A percentile compares a stretch with the other conserved stretches of the same genome.
phyloP scores from a whole-genome alignment of 2,888 invertebrate genomes.

The Heteromurus nitidus region DNA sequence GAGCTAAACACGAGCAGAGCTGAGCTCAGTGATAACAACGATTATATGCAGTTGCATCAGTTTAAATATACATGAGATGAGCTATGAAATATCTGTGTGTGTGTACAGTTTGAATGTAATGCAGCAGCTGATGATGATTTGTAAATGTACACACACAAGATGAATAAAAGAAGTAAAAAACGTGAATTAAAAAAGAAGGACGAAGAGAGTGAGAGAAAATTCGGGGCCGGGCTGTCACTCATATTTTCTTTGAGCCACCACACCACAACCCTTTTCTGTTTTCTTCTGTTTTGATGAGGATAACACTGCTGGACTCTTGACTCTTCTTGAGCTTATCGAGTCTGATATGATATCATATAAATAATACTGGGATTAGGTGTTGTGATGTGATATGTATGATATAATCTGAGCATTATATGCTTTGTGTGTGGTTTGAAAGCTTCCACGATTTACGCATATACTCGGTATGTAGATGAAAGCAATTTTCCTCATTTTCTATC shows the following conservation, averaged over 20 bases:
- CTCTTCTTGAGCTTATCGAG: slow-evolving; percentile 1
- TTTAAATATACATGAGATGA: background rate
- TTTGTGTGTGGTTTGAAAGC: background rate
- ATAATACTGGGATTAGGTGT: too few species aligned
- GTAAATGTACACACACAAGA: slow-evolving; percentile 10
- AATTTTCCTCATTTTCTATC: background rate
- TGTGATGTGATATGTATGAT: too few species aligned
- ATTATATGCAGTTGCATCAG: slow-evolving; percentile 1
- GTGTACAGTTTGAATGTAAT: too few species aligned
- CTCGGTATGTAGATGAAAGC: too few species aligned
- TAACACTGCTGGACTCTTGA: background rate
- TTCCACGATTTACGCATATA: too few species aligned
- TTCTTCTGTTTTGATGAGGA: background rate
- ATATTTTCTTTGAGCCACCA: slow-evolving; percentile 42
- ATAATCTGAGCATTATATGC: background rate
- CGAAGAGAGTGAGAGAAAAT: slow-evolving; percentile 49
- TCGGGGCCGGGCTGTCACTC: slow-evolving; percentile 58
- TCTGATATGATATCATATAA: slow-evolving; percentile 17
- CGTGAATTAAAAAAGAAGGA: slow-evolving; percentile 51
- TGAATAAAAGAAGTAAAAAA: slow-evolving; percentile 47
- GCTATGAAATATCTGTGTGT: too few species aligned
- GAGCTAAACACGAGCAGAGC: too few species aligned
- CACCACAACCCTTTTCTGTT: slow-evolving; percentile 33
- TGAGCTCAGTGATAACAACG: slow-evolving; percentile 1
- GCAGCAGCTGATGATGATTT: slow-evolving; percentile 34